Evolutionary conservation across 2,113 vertebrate species (phyloP), one percentile per base, ranked within the genome.

Genomic region (Alligator mississippiensis): DNA sequence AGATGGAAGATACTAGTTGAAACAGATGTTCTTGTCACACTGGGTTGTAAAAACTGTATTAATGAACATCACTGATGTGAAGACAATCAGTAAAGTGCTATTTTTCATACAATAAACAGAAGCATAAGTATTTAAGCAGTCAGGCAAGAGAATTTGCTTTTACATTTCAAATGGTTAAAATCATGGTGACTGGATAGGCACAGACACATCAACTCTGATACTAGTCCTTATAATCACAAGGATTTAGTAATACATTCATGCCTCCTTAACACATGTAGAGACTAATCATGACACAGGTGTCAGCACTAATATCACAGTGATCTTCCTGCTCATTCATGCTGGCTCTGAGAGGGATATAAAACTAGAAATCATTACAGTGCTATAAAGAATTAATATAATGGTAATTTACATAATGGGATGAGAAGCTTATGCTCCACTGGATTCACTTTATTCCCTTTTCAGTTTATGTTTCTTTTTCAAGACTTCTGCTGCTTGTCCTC

Each of bases 401-500:
- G 27, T 17, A 66, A 16, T n/a, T 66, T 66, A 66, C 64, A 66
- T 66, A 66, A 16, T 16, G 15, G 28, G 28, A 66, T 18, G 64
- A 66, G 64, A 28, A n/a, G 28, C n/a, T 28, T 66, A 28, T n/a
- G 25, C 28, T 66, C 64, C 7, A 6, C 64, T 66, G 15, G 28
- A 82, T 1, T 2, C 25, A 30, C 2, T 4, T 62, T 66, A 66
- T 17, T n/a, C 64, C 7, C 27, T 57, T 55, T 22, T 38, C 62
- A 59, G 4, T 13, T 27, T 84, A 79, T 77, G 27, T n/a, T 8
- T 54, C 59, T 82, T 72, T 90, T 90, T 62, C 55, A 81, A 54
- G 10, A 91, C 77, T 93, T 83, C 61, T 74, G 24, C 13, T 91
- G 63, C 81, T 89, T 68, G 5, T 68, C 38, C 21, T 72, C 38